These are phyloP conservation scores for Tanypteryx hageni DNA, from an alignment of 2,888 invertebrate genomes.

Conservation along the genomic window DNA sequence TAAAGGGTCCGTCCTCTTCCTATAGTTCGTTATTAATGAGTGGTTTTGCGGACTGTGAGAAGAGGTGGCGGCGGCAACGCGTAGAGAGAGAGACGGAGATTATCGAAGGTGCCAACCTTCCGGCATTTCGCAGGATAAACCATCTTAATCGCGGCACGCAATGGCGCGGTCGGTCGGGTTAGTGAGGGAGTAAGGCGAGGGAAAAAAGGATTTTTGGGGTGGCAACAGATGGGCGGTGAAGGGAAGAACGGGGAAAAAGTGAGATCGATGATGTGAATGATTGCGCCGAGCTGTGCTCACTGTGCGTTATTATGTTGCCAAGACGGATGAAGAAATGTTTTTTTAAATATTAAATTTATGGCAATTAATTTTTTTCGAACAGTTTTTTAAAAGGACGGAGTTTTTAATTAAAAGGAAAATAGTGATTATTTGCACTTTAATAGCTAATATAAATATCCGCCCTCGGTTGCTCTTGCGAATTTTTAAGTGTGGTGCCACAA, in stretches of 20 bases:
- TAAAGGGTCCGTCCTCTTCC: neutral
- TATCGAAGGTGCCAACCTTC: slow-evolving; percentile 60
- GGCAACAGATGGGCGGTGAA: neutral
- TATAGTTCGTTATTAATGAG: slow-evolving; percentile 42
- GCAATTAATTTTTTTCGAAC: neutral
- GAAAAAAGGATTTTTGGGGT: neutral
- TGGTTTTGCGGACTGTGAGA: slow-evolving; percentile 34
- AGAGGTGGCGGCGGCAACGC: neutral
- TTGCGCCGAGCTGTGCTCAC: neutral
- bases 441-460: neutral
- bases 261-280: slow-evolving; percentile 2
- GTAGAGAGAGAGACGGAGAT: neutral
- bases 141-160: slow-evolving; percentile 5
- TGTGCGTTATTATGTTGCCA: neutral
- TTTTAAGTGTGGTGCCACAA: too few relatives aligned
- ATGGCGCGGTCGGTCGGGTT: neutral
- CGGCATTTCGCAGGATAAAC: slow-evolving; percentile 51
- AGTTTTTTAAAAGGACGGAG: neutral
- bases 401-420: neutral
- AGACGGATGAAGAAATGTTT: neutral
- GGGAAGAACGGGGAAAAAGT: neutral
- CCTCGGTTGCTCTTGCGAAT: neutral
- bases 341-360: slow-evolving; percentile 9
- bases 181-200: neutral
- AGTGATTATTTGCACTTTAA: neutral